These are phyloP conservation scores for Lutra lutra DNA, from an alignment of 2,797 vertebrate genomes.

Conservation along the genomic window DNA sequence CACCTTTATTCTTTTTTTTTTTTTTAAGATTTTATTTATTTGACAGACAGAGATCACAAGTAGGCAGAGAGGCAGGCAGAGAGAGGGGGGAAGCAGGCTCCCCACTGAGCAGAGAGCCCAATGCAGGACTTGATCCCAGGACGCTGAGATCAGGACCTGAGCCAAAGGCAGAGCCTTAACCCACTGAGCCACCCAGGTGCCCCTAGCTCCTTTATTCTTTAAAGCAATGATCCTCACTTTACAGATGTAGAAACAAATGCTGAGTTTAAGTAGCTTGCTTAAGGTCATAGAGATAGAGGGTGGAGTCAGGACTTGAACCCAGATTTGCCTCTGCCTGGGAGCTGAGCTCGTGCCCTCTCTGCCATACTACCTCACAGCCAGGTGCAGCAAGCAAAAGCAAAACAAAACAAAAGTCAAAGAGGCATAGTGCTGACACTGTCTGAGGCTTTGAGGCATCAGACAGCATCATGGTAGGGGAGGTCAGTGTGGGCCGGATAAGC, in stretches of 20 bases:
- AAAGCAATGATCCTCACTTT: conserved; percentile 23
- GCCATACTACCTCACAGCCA: background rate
- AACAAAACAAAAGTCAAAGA: background rate
- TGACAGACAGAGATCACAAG: too few species aligned
- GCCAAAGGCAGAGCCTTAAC: too few species aligned
- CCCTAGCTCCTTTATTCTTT: background rate
- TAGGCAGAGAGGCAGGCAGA: too few species aligned
- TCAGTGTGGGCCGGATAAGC: background rate
- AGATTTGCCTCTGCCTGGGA: background rate
- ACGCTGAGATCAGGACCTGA: too few species aligned
- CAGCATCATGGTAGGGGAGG: background rate
- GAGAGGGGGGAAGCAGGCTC: too few species aligned
- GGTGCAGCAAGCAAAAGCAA: background rate
- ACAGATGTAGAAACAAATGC: background rate
- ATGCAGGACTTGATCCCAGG: too few species aligned
- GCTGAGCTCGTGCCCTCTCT: background rate
- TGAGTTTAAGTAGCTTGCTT: background rate
- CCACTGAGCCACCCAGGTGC: too few species aligned
- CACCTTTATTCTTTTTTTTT: background rate
- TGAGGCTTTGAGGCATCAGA: background rate
- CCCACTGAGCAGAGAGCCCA: too few species aligned
- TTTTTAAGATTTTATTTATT: too few species aligned
- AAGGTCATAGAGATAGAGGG: background rate
- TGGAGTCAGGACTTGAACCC: background rate
- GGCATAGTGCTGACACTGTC: background rate